Base-by-base conservation (phyloP, 2,797 vertebrate genomes). In the Muscicapa striata region DNA sequence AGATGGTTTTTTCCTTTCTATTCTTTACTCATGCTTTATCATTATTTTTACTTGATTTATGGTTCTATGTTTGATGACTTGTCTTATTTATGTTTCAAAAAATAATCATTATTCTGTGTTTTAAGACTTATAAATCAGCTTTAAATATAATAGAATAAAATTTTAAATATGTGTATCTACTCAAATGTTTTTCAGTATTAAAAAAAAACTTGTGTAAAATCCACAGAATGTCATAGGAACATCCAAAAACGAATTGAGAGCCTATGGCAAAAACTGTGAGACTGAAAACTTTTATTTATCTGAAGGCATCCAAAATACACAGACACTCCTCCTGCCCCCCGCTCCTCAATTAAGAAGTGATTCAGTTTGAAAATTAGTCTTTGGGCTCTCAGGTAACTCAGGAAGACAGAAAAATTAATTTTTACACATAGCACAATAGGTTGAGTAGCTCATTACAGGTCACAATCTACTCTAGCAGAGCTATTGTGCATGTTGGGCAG, bases 301-400 rank as follows among this genome's bases (percentile, higher is more conserved):
- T 54, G 14, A 11, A 67, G 34, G 5, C 20, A 72, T 43, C 2
- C 9, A 61, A 75, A 75, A 75, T 18, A 21, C 17, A 30, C 1
- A 49, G 29, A 34, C 11, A 15, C 1, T 22, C 5, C 1, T 6
- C 6, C 6, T 49, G 5, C 4, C 2, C 3, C 9, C 5, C 3
- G 2, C 1, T 45, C 6, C 8, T 3, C 21, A 3, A 0, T 23
- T 55, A 74, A 57, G 36, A 69, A 67, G 14, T 2, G 49, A 63
- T 77, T 59, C 4, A 38, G 9, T 69, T 74, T 76, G 4, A 1
- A 80, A 20, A 67, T 67, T 52, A 76, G 43, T 43, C n/a, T 55
- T 74, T 67, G 23, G 5, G 6, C 11, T 20, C 18, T 59, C 45
- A 57, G 6, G 11, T 55, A 51, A 15, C 26, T 57, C 19, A 57